Base-by-base conservation (phyloP, 1,140 invertebrate species). In the Geopemphigus sp. region DNA sequence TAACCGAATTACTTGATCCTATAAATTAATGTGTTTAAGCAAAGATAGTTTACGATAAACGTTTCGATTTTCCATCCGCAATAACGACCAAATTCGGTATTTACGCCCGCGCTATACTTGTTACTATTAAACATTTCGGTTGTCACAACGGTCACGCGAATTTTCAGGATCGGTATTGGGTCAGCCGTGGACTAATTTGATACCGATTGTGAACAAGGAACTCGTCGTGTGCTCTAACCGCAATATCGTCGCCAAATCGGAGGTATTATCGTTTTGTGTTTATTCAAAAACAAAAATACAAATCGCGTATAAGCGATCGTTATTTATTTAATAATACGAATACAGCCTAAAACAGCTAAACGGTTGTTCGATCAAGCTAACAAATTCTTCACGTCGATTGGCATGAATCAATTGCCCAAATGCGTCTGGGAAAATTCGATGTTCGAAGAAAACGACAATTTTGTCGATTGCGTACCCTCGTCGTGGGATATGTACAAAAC, bases 121-220 rank as follows among this genome's bases (percentile, higher is more conserved):
- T 39, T 39, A 39, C 32, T 39, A 39, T 39, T 39, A 8, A 39
- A 4, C n/a, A n/a, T 39, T 39, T 39, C 32, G 8, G 8, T 39
- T 3, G 32, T 39, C 8, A 39, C 8, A 39, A 39, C 8, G 32
- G 8, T 39, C 32, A 39, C 3, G 8, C 5, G 54, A 11, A 73
- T 73, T 1, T 19, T 56, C 26, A 74, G 72, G 72, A 57, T 74
- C 72, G 12, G n/a, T 74, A 24, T 74, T 74, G n/a, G 72, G 72
- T n/a, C 72, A 74, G 22, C 72, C 72, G 1, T 74, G 72, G 72
- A 74, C 29, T 24, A 74, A 74, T 15, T 74, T 74, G 24, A 14
- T 74, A 57, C 53, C 26, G 5, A n/a, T 24, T 3, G n/a, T 74
- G 54, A 12, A 15, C 8, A 15, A 74, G 6, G 54, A 74, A 59